Evolutionary conservation across 2,797 vertebrate genomes (phyloP).

Genomic region (Ctenochaetus hawaiiensis): DNA sequence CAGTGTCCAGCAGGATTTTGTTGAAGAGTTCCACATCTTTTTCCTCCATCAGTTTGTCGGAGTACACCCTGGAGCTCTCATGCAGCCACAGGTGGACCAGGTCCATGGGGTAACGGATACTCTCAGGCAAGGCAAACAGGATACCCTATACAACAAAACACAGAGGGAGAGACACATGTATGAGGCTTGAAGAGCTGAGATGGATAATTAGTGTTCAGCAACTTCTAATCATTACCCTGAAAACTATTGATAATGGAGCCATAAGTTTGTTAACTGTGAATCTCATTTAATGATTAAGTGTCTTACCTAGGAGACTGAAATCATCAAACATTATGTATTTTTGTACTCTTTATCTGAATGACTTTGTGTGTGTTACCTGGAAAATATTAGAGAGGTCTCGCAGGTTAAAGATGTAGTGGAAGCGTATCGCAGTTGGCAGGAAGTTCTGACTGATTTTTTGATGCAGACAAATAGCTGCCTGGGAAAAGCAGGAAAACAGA

Average conservation of each 20-base stretch:
- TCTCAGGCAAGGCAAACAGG: conserved; percentile 78
- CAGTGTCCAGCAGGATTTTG: conserved; percentile 83
- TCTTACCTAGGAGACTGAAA: neutral
- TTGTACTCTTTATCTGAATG: neutral
- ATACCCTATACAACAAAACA: conserved; percentile 71
- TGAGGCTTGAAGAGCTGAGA: neutral
- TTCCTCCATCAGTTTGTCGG: conserved; percentile 84
- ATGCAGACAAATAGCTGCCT: conserved; percentile 87
- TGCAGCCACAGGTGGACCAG: conserved; percentile 82
- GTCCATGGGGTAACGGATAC: conserved; percentile 77
- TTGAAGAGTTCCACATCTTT: conserved; percentile 85
- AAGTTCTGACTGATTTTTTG: conserved; percentile 91
- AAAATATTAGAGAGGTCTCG: conserved; percentile 85
- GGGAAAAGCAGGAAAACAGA: conserved; percentile 32
- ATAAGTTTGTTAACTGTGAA: neutral
- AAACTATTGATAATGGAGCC: neutral
- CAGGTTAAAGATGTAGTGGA: conserved; percentile 89
- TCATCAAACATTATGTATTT: neutral
- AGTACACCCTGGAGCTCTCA: conserved; percentile 82
- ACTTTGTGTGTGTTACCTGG: conserved; percentile 75
- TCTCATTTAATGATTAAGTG: neutral
- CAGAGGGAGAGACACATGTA: neutral
- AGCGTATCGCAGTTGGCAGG: conserved; percentile 86
- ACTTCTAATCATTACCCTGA: neutral
- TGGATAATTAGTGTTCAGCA: neutral